Percentiles rank a stretch among this genome's conserved stretches.
Evolutionary conservation across 2,113 vertebrate species (phyloP).

Genomic region (Sula dactylatra): DNA sequence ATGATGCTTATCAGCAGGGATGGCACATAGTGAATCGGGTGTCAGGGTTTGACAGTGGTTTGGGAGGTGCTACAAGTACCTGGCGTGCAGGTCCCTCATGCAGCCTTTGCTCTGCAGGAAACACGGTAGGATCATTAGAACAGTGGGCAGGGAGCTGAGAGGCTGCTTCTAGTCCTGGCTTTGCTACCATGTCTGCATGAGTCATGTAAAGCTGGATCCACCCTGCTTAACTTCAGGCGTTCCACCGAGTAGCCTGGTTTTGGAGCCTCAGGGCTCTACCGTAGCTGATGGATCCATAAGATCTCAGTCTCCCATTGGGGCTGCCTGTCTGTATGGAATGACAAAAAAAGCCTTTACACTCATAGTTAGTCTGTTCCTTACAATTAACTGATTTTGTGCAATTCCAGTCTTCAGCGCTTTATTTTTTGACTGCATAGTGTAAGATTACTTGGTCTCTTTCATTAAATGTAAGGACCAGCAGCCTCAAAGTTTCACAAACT

Average conservation of each 20-base stretch:
- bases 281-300: neutral
- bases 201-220: neutral
- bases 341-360: neutral
- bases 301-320: neutral
- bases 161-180: neutral
- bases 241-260: neutral
- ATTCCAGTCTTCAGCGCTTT: neutral
- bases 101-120: neutral
- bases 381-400: neutral
- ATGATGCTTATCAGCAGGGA: neutral
- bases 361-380: neutral
- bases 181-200: neutral
- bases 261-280: neutral
- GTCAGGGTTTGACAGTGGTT: neutral
- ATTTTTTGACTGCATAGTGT: neutral
- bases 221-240: neutral
- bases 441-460: neutral
- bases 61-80: neutral
- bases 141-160: neutral
- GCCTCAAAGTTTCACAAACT: neutral
- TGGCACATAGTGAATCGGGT: neutral
- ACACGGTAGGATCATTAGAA: neutral
- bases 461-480: neutral
- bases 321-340: neutral
- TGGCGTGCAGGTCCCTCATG: rapidly evolving